Evolutionary conservation across 2,797 vertebrate genomes (phyloP).

Genomic region (Gymnothorax reevesii): DNA sequence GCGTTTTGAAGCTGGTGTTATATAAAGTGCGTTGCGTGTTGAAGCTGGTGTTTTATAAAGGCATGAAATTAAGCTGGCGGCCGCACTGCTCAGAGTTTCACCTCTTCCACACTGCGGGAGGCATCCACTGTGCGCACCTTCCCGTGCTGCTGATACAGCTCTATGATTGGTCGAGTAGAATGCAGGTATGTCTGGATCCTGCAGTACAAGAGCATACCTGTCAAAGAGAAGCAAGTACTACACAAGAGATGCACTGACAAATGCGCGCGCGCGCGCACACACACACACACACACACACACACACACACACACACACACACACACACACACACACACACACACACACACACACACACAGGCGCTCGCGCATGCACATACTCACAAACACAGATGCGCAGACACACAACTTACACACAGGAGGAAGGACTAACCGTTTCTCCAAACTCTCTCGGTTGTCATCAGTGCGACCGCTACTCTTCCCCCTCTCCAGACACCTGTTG

Average conservation of each 20-base stretch:
- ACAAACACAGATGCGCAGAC: background rate
- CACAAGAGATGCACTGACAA: background rate
- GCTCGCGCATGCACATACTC: constrained; percentile 16
- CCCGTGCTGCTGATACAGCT: constrained; percentile 83
- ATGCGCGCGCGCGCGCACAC: background rate
- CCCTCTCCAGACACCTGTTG: constrained; percentile 89
- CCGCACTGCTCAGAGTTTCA: constrained; percentile 57
- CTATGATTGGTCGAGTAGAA: constrained; percentile 93
- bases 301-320: constrained; percentile 28
- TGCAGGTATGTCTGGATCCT: constrained; percentile 94
- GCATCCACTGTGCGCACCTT: constrained; percentile 92
- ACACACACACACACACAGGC: constrained; percentile 19
- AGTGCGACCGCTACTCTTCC: constrained; percentile 91
- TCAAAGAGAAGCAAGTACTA: background rate
- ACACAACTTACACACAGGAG: background rate
- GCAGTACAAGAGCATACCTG: constrained; percentile 35
- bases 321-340: background rate
- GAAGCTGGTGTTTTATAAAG: background rate
- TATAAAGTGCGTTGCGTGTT: background rate
- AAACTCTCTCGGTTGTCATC: constrained; percentile 96
- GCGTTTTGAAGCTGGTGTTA: background rate
- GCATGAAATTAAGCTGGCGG: background rate
- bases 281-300: background rate
- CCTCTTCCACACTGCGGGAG: constrained; percentile 85
- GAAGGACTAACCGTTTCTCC: constrained; percentile 83